Percentiles rank a stretch among this genome's conserved stretches.
Evolutionary conservation across 2,113 vertebrate genomes (phyloP).

Genomic region (Thalassarche chlororhynchos): DNA sequence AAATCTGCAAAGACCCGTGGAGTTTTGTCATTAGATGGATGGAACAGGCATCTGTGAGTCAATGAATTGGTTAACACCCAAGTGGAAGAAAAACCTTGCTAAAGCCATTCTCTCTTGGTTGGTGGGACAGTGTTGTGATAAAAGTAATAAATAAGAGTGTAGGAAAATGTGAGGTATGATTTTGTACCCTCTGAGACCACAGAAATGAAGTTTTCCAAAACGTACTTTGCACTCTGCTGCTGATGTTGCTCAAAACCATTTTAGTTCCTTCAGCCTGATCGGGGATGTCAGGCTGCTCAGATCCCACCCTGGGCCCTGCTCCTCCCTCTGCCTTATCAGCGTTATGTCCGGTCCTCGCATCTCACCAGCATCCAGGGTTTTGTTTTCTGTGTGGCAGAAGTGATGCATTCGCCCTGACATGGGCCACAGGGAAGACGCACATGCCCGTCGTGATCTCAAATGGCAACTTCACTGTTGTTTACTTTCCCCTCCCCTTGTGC

Average conservation of each 20-base stretch:
- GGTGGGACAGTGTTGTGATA: not conserved
- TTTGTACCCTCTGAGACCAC: not conserved
- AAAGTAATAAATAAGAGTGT: not conserved
- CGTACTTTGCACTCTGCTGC: not conserved
- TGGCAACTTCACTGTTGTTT: not conserved
- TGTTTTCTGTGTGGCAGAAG: not conserved
- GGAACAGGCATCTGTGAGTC: not conserved
- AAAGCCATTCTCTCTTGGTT: not conserved
- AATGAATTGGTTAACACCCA: not conserved
- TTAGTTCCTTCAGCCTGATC: not conserved
- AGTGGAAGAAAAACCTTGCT: not conserved
- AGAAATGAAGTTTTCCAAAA: not conserved
- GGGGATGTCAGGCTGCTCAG: not conserved
- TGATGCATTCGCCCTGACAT: not conserved
- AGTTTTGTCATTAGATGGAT: not conserved
- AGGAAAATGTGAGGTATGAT: not conserved
- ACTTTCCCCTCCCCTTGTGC: not conserved
- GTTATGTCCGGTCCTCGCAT: accelerated
- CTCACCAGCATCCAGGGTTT: not conserved
- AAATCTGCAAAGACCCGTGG: not conserved
- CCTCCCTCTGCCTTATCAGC: not conserved
- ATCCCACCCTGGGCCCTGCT: not conserved
- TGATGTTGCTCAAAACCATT: not conserved
- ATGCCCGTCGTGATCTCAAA: not conserved
- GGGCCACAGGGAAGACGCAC: accelerated